phyloP scores from a whole-genome alignment of 2,888 invertebrate species.

The Platycheirus albimanus region DNA sequence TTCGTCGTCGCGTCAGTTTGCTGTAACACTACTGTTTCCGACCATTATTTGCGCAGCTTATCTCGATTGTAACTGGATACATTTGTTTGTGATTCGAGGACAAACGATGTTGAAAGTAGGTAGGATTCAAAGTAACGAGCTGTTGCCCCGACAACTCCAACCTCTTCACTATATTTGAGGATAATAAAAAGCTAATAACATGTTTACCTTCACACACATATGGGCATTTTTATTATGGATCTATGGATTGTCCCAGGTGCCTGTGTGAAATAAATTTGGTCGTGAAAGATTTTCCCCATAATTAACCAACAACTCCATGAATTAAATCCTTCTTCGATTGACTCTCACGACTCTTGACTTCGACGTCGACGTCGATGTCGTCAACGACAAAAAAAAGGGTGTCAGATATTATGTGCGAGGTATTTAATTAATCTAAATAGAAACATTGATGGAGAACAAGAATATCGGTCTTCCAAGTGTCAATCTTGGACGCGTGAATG shows the following conservation, averaged over 20 bases:
- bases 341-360: conserved; percentile 26
- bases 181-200: conserved; percentile 74
- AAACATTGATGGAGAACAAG: conserved; percentile 72
- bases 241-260: conserved; percentile 26
- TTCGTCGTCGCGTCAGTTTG: conserved; percentile 64
- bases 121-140: conserved; percentile 58
- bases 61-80: conserved; percentile 82
- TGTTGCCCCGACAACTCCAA: conserved; percentile 68
- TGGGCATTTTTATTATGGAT: too few species aligned
- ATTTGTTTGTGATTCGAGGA: conserved; percentile 75
- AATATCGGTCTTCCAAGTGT: conserved; percentile 69
- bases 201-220: conserved; percentile 68
- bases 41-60: conserved; percentile 81
- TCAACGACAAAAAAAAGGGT: conserved; percentile 47
- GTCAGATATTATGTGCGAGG: conserved; percentile 64
- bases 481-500: conserved; percentile 72
- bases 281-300: conserved; percentile 67
- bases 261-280: conserved; percentile 19
- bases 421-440: conserved; percentile 73
- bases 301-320: conserved; percentile 67
- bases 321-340: conserved; percentile 64
- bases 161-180: conserved; percentile 61
- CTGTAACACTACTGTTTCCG: conserved; percentile 59
- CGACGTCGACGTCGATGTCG: too few species aligned
- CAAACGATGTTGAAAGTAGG: conserved; percentile 45